These are phyloP conservation scores for Nomada fucata DNA, from an alignment of 2,888 invertebrate species.

Conservation along the genomic window DNA sequence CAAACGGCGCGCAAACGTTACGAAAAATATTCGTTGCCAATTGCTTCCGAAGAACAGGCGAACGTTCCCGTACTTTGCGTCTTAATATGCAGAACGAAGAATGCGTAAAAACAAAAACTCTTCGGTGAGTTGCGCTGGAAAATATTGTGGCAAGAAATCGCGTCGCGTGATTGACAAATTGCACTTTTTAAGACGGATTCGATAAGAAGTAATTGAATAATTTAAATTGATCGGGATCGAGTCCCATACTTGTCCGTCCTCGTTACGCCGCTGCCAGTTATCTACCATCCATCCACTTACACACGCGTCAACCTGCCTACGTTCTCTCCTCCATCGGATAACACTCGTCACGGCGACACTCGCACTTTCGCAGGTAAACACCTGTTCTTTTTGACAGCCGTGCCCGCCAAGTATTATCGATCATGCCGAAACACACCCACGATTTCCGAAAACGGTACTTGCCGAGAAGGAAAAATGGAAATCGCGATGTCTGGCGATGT, in stretches of 20 bases:
- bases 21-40: too few species aligned
- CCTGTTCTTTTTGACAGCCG: conserved; percentile 50
- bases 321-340: conserved; percentile 40
- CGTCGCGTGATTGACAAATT: background rate
- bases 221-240: conserved; percentile 32
- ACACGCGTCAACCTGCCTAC: conserved; percentile 15
- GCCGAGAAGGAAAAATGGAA: too few species aligned
- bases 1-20: too few species aligned
- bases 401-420: conserved; percentile 24
- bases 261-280: conserved; percentile 39
- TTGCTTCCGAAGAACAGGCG: too few species aligned
- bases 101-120: too few species aligned
- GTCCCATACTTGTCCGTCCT: conserved; percentile 42
- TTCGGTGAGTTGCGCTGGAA: too few species aligned
- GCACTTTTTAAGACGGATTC: background rate
- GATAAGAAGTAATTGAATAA: conserved; percentile 23
- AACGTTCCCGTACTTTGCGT: too few species aligned
- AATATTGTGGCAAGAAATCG: background rate
- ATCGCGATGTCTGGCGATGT: too few species aligned
- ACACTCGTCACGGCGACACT: conserved; percentile 22
- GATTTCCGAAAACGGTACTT: background rate
- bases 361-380: conserved; percentile 65
- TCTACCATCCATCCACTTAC: conserved; percentile 36
- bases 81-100: too few species aligned
- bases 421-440: background rate